Conservation (phyloP, 2,113 vertebrate species). For the Ibidorhyncha struthersii region DNA sequence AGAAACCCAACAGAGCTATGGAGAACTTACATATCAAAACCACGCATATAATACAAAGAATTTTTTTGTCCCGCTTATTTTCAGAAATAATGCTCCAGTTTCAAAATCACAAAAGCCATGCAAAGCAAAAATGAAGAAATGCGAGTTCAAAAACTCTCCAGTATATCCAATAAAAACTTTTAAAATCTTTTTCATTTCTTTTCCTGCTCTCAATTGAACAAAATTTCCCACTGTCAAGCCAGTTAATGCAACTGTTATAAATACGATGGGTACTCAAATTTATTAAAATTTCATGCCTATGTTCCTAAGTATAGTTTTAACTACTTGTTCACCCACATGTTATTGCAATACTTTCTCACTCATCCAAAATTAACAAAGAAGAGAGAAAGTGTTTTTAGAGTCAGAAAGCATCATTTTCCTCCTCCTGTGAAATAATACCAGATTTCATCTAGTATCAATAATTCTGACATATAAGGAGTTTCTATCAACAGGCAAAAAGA, state of each 20-base stretch:
- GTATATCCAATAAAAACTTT: not conserved
- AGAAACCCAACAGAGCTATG: not conserved
- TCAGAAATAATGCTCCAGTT: not conserved
- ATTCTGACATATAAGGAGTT: not conserved
- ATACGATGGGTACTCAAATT: not conserved
- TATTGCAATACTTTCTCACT: not conserved
- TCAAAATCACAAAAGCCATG: not conserved
- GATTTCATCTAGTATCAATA: not conserved
- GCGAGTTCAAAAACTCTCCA: not conserved
- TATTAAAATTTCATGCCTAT: not conserved
- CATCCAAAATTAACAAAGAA: not conserved
- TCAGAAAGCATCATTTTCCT: not conserved
- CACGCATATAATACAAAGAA: not conserved
- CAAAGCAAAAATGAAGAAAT: not conserved
- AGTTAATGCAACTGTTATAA: not conserved
- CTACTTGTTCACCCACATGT: not conserved
- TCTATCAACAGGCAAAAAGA: not conserved
- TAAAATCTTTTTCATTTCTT: not conserved
- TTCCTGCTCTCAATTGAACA: not conserved
- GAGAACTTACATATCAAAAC: not conserved
- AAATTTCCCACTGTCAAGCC: not conserved
- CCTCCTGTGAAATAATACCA: not conserved
- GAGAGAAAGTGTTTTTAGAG: not conserved
- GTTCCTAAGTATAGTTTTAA: not conserved
- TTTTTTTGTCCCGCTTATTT: not conserved